Evolutionary conservation across 2,797 vertebrate genomes (phyloP), one percentile per base, ranked within the genome.

Genomic region (Furcifer pardalis): DNA sequence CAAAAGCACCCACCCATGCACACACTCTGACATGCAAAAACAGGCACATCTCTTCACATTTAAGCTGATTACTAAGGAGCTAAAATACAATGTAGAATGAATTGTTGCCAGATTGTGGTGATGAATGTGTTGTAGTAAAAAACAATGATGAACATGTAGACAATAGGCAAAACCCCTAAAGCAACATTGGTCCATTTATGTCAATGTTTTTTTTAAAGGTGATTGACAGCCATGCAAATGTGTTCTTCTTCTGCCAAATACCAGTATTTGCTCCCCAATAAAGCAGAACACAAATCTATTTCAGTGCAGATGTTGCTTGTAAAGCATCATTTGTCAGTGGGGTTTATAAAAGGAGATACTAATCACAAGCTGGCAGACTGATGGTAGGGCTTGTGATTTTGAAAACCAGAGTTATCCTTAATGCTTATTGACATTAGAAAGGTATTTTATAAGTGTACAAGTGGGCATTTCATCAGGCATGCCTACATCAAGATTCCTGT

Each of bases 321-420:
- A 73, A 87, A 83, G 62, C 81, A 83, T 87, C 72, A 75, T 87
- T 79, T 87, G 71, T 85, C 63, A 85, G 56, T 40, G 9, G 63
- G 44, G 40, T 62, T 76, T 76, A 60, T 40, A 76, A 19, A 76
- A 75, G 62, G 77, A 83, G 59, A 62, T 87, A 60, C 62, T 68
- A 76, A 84, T 76, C 71, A 7, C 49, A 83, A 62, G 49, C 40
- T 27, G 8, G 56, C 63, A 75, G 62, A 44, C 71, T 49, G 71
- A 60, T 27, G 56, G 46, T 46, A 27, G 9, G 15, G 63, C 62
- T 62, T 75, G 32, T 52, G 59, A 46, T 44, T 76, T 74, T 81
- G 49, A 83, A 62, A 27, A 30, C 73, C 62, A 68, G 13, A 63
- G 44, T 42, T 71, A 84, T 52, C 71, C 77, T 42, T 81, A 81